phyloP scores from a whole-genome alignment of 1,140 invertebrate genomes.

The Leptinotarsa lineolata region DNA sequence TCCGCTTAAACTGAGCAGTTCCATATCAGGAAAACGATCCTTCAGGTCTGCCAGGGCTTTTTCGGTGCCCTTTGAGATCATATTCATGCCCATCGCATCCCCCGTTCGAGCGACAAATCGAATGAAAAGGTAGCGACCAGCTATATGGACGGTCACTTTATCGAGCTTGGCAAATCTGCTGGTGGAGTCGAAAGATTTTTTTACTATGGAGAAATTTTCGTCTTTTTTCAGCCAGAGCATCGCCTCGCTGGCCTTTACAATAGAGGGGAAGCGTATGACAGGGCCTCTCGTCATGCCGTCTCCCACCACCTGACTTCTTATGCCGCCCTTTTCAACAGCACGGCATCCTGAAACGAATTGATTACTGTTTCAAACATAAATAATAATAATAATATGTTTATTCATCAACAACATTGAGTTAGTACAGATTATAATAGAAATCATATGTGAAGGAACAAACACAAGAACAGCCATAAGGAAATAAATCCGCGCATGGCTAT shows the following conservation, averaged over 20 bases:
- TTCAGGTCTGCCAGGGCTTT: constrained; percentile 75
- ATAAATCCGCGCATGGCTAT: no score
- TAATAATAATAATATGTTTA: no score
- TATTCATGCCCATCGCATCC: constrained; percentile 99
- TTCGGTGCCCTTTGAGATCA: constrained; percentile 94
- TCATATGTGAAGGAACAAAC: no score
- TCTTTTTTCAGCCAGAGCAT: constrained; percentile 85
- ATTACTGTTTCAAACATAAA: no score
- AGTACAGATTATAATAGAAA: no score
- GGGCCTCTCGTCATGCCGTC: constrained; percentile 97
- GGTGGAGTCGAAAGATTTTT: constrained; percentile 82
- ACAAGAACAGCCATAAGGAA: no score
- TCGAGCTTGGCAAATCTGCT: constrained; percentile 83
- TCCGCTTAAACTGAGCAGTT: constrained; percentile 90
- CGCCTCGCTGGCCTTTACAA: constrained; percentile 75
- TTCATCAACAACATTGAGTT: no score
- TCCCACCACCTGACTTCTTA: constrained; percentile 77
- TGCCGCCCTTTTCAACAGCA: constrained; percentile 78
- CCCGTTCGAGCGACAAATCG: constrained; percentile 90
- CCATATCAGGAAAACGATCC: constrained; percentile 82
- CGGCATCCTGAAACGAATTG: constrained; percentile 59
- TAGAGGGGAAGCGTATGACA: constrained; percentile 82
- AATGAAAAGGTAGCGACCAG: constrained; percentile 86
- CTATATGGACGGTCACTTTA: constrained; percentile 78
- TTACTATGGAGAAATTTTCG: constrained; percentile 44